Conservation (phyloP, 2,113 vertebrate genomes). For the Lasiurus borealis region DNA sequence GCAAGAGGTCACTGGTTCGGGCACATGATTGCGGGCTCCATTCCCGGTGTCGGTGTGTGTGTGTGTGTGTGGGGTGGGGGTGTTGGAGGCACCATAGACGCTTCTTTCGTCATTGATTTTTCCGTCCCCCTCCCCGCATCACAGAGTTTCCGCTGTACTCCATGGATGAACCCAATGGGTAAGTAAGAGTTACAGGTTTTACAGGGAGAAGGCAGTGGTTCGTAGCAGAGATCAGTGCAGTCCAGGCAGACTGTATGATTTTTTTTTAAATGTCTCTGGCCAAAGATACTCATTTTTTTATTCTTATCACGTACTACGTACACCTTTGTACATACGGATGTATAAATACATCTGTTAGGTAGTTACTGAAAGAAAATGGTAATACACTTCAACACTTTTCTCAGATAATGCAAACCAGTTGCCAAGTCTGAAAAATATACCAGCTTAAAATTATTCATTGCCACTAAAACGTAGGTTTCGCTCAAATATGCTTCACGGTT, state of each 20-base stretch:
- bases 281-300: conserved; percentile 15
- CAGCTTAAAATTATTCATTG: neutral
- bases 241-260: neutral
- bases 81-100: too few relatives aligned
- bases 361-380: neutral
- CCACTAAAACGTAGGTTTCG: neutral
- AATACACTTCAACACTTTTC: conserved; percentile 7
- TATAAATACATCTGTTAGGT: neutral
- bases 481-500: neutral
- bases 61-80: too few relatives aligned
- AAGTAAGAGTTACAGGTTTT: neutral
- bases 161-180: neutral
- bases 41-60: too few relatives aligned
- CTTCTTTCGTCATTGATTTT: too few relatives aligned
- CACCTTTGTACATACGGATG: neutral
- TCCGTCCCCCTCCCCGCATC: too few relatives aligned
- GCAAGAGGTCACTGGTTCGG: too few relatives aligned
- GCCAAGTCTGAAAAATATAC: neutral
- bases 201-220: neutral
- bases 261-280: neutral
- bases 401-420: neutral
- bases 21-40: too few relatives aligned
- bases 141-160: neutral
- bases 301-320: neutral
- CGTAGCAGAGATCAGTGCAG: rapidly evolving